These are phyloP conservation scores for Acleris cristana DNA, from an alignment of 2,888 invertebrate species.

Conservation along the genomic window DNA sequence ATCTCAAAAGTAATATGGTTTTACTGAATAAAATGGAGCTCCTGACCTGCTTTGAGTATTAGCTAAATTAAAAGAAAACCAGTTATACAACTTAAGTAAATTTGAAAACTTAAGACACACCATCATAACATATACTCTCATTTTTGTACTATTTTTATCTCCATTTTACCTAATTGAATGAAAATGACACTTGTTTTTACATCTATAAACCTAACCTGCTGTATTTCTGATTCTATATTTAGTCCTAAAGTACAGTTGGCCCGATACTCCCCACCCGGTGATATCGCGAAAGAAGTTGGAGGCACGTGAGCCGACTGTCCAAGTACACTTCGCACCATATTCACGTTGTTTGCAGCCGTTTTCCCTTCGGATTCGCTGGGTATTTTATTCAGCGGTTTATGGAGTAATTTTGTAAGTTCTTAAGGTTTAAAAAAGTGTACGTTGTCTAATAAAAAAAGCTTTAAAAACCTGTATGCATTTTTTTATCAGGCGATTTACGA, in stretches of 20 bases:
- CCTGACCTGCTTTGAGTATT: too few species aligned
- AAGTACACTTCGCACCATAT: constrained; percentile 40
- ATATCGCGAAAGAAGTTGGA: constrained; percentile 71
- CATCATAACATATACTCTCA: too few species aligned
- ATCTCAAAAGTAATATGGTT: too few species aligned
- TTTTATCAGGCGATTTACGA: too few species aligned
- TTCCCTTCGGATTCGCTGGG: constrained; percentile 23
- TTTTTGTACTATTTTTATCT: too few species aligned
- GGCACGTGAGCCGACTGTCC: constrained; percentile 66
- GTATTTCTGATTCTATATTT: background rate
- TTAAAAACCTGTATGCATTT: too few species aligned
- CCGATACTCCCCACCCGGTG: constrained; percentile 61
- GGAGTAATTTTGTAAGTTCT: constrained; percentile 16
- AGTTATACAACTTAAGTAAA: too few species aligned
- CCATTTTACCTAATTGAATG: background rate
- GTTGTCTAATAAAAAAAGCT: too few species aligned
- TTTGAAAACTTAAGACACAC: too few species aligned
- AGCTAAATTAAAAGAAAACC: too few species aligned
- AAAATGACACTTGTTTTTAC: too few species aligned
- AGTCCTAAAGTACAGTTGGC: constrained; percentile 45
- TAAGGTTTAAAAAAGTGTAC: background rate
- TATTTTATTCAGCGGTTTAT: constrained; percentile 30
- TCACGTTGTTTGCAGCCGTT: constrained; percentile 30
- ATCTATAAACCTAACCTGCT: constrained; percentile 3
- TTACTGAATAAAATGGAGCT: too few species aligned